These are phyloP conservation scores for Chymomyza fuscimana DNA, from an alignment of 2,888 invertebrate genomes.

Conservation along the genomic window DNA sequence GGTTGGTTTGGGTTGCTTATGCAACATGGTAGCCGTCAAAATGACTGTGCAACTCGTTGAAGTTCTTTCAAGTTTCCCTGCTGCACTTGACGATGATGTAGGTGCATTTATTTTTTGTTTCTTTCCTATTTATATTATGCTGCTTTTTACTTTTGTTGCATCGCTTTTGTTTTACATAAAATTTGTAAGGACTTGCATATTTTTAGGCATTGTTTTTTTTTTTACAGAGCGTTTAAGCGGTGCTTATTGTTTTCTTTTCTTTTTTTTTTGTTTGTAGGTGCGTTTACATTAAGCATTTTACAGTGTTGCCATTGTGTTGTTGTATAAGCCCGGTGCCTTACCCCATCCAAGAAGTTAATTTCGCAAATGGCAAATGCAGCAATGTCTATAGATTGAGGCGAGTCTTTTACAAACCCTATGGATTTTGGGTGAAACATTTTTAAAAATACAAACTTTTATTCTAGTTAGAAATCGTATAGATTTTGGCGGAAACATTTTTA, in stretches of 20 bases:
- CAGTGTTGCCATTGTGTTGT: constrained; percentile 23
- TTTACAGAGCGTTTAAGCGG: neutral
- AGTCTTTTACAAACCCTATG: too few relatives aligned
- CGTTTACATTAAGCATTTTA: constrained; percentile 55
- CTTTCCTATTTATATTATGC: constrained; percentile 24
- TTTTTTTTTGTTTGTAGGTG: constrained; percentile 25
- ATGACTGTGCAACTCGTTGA: constrained; percentile 4
- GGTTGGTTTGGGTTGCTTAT: constrained; percentile 18
- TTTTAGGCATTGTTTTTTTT: constrained; percentile 24
- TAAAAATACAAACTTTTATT: too few relatives aligned
- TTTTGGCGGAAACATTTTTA: too few relatives aligned
- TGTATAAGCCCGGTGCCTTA: neutral
- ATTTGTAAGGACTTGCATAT: constrained; percentile 52
- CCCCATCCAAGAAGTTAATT: constrained; percentile 46
- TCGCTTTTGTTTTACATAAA: constrained; percentile 48
- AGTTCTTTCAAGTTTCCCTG: constrained; percentile 30
- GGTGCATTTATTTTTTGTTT: constrained; percentile 23
- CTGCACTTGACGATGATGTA: constrained; percentile 46
- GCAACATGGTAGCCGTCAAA: neutral
- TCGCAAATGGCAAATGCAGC: constrained; percentile 45
- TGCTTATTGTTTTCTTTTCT: neutral
- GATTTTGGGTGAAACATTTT: too few relatives aligned
- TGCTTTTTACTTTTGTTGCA: constrained; percentile 20
- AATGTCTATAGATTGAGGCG: neutral
- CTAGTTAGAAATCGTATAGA: too few relatives aligned